Evolutionary conservation across 1,140 invertebrate genomes (phyloP).

Genomic region (Drosophila seguyi): DNA sequence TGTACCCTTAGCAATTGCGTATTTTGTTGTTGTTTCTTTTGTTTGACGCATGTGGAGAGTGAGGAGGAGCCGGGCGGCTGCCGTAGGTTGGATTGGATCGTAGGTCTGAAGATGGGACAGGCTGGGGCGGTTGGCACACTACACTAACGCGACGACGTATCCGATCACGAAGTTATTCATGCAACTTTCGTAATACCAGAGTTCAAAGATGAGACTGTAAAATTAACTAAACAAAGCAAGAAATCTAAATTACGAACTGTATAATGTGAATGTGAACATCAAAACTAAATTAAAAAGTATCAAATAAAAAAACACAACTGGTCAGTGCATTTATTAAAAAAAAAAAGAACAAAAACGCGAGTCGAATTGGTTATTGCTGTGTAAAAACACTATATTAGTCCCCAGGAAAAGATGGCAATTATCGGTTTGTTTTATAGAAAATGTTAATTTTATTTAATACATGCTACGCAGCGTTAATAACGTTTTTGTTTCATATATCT

Average conservation of each 20-base stretch:
- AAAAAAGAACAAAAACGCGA: constrained; percentile 6
- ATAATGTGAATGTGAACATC: constrained; percentile 70
- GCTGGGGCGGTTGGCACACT: constrained; percentile 27
- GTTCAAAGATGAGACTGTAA: constrained; percentile 83
- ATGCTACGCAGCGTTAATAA: constrained; percentile 75
- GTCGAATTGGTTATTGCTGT: constrained; percentile 18
- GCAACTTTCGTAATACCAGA: constrained; percentile 75
- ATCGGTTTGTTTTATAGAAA: constrained; percentile 69
- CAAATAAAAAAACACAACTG: constrained; percentile 56
- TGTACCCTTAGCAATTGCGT: constrained; percentile 41
- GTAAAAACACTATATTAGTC: neutral
- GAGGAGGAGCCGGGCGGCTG: neutral
- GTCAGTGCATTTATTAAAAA: constrained; percentile 49
- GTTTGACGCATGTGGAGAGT: constrained; percentile 26
- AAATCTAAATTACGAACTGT: constrained; percentile 71
- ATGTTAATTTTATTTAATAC: constrained; percentile 84
- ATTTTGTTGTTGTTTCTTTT: constrained; percentile 67
- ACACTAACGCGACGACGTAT: constrained; percentile 35
- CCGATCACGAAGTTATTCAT: constrained; percentile 68
- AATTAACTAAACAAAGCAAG: constrained; percentile 72
- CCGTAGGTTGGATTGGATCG: neutral
- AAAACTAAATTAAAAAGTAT: constrained; percentile 72
- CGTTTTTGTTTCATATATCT: constrained; percentile 58
- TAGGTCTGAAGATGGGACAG: constrained; percentile 2
- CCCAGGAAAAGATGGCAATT: constrained; percentile 8